phyloP scores from a whole-genome alignment of 2,888 invertebrate species.

The Coelinius sp. region DNA sequence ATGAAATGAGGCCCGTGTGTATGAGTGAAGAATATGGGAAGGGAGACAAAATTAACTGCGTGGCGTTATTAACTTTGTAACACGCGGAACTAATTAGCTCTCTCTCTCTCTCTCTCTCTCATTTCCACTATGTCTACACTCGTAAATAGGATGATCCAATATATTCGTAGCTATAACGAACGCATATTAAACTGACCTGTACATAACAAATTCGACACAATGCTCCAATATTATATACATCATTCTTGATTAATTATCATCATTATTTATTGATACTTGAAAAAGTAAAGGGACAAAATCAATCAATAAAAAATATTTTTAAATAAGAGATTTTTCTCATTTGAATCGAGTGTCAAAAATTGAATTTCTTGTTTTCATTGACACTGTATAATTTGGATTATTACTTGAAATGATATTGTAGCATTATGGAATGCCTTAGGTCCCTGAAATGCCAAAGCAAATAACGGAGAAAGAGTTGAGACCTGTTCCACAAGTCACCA shows the following conservation, averaged over 20 bases:
- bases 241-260: conserved; percentile 37
- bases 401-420: background rate
- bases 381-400: too few species aligned
- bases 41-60: conserved; percentile 33
- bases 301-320: too few species aligned
- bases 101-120: conserved; percentile 21
- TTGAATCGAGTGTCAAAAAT: too few species aligned
- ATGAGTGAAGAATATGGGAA: conserved; percentile 15
- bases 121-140: too few species aligned
- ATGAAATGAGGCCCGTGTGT: conserved; percentile 23
- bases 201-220: background rate
- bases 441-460: conserved; percentile 8
- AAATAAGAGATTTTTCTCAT: too few species aligned
- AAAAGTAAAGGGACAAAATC: too few species aligned
- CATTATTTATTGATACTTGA: too few species aligned
- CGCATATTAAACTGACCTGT: conserved; percentile 14
- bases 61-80: conserved; percentile 44
- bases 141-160: conserved; percentile 35
- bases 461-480: conserved; percentile 18
- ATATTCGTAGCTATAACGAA: conserved; percentile 13
- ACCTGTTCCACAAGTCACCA: conserved; percentile 47
- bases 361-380: too few species aligned
- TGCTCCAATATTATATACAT: conserved; percentile 3
- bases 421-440: conserved; percentile 40
- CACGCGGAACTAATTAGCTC: conserved; percentile 48